Evolutionary conservation across 2,888 invertebrate genomes (phyloP).

Genomic region (Unio delphinus): DNA sequence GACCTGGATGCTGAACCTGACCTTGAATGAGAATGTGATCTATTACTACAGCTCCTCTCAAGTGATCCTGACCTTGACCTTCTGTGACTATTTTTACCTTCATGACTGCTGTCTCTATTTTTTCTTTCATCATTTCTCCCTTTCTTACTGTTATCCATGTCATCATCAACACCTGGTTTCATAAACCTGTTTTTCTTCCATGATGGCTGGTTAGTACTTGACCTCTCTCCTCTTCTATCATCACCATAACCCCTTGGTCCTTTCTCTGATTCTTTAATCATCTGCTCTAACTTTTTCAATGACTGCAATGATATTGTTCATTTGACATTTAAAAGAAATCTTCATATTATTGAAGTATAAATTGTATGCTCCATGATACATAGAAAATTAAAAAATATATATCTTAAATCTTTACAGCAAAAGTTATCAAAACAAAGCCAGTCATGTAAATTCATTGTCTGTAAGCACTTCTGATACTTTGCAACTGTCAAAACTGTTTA

Average conservation of each 20-base stretch:
- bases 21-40: conserved; percentile 11
- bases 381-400: too few species aligned
- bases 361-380: too few species aligned
- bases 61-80: conserved; percentile 8
- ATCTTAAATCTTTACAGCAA: too few species aligned
- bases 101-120: neutral
- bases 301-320: conserved; percentile 70
- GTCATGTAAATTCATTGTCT: too few species aligned
- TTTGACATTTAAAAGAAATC: too few species aligned
- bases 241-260: conserved; percentile 11
- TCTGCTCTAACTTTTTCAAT: conserved; percentile 72
- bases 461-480: too few species aligned
- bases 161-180: conserved; percentile 31
- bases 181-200: conserved; percentile 25
- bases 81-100: neutral
- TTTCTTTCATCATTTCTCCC: too few species aligned
- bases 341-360: too few species aligned
- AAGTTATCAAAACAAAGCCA: too few species aligned
- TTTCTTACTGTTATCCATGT: conserved; percentile 6
- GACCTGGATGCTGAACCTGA: conserved; percentile 15
- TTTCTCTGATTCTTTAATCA: conserved; percentile 75
- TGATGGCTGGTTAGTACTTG: neutral
- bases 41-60: conserved; percentile 12
- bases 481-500: too few species aligned
- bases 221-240: conserved; percentile 1